Conservation (phyloP, 2,113 vertebrate genomes). For the Macroglossus sobrinus region DNA sequence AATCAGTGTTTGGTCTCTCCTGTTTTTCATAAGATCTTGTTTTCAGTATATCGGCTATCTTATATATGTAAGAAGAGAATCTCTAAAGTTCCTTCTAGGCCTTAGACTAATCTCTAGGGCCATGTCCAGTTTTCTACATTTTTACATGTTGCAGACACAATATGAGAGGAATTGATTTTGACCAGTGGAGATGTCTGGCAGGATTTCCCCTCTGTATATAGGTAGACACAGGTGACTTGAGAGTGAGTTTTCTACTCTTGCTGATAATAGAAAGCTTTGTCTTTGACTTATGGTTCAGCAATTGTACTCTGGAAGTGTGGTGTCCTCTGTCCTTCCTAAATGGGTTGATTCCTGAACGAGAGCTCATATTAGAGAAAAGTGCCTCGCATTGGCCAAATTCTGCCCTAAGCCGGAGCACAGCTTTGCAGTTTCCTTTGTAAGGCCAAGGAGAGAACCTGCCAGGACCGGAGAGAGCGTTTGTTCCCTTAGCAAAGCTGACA, state of each 20-base stretch:
- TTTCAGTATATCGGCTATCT: background rate
- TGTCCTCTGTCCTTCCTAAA: background rate
- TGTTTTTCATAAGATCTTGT: background rate
- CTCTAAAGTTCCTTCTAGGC: background rate
- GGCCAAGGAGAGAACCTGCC: background rate
- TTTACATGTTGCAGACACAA: background rate
- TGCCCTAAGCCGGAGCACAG: background rate
- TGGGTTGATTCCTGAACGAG: background rate
- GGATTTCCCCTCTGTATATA: background rate
- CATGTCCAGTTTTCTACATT: background rate
- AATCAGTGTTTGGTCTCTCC: background rate
- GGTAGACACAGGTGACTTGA: background rate
- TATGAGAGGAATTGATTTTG: background rate
- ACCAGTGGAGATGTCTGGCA: background rate
- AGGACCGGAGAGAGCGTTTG: background rate
- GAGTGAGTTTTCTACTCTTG: background rate
- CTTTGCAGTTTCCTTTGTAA: background rate
- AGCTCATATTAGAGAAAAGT: background rate
- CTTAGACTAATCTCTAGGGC: background rate
- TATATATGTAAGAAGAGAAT: background rate
- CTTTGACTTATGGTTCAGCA: background rate
- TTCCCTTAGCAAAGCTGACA: background rate
- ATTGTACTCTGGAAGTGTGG: background rate
- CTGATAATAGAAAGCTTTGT: background rate
- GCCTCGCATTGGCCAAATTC: background rate